Base-by-base conservation (phyloP, 1,140 invertebrate genomes). In the Drosophila parvula region DNA sequence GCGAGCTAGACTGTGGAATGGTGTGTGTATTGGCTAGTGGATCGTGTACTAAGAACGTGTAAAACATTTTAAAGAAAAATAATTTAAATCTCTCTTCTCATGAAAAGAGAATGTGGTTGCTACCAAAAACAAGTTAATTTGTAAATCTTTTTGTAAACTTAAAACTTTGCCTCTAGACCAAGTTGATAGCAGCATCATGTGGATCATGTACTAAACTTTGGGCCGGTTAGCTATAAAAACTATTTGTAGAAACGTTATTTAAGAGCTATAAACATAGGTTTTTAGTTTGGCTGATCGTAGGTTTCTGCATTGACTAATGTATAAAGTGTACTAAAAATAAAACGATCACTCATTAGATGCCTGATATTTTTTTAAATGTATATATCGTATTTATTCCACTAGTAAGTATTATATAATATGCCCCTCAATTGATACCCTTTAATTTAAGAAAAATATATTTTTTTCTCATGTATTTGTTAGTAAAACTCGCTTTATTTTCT, bases 401-500 rank as follows among this genome's bases (percentile, higher is more conserved):
- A 7, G 3, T 7, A 6, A 4, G 12, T 2, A 22, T 14, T 27
- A 3, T 47, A 14, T 47, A 0, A 30, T 30, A 4, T 5, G 3
- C 30, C 30, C 30, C 30, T 22, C 3, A 22, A 22, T 22, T 22
- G 3, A 22, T 22, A 22, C 22, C 22, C 22, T 22, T 22, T 2
- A 22, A 22, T 3, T 1, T 22, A 22, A 22, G 22, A 22, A 22
- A 27, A 2, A 45, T 22, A 9, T 14, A 30, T n/a, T 0, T 3
- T 1, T 11, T 27, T 43, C 14, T 16, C 0, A 3, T 14, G 9
- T 22, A 53, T 38, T 48, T 75, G 74, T 76, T 76, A 76, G 74
- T 76, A 65, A 68, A 76, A 76, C 48, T 59, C 30, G 14, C 32
- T 75, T 36, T 76, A 59, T 76, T 67, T 67, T 60, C 30, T 64